Percentiles rank a stretch among this genome's conserved stretches.
phyloP scores from a whole-genome alignment of 2,888 invertebrate species.

The Auanema freiburgensis region DNA sequence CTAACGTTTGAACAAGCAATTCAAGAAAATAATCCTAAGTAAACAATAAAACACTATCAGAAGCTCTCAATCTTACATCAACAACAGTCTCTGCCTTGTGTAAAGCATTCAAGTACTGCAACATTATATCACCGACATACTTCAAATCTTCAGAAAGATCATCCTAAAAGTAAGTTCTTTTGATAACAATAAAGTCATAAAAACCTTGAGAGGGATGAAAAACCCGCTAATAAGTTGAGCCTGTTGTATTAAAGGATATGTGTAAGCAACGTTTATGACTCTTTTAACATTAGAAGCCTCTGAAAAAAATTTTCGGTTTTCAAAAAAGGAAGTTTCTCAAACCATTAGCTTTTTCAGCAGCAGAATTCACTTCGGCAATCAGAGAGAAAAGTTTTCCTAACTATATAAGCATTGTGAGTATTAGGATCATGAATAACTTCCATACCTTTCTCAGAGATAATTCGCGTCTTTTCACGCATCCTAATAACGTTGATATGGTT shows the following conservation, averaged over 20 bases:
- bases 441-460: conserved; percentile 24
- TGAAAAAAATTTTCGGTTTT: conserved; percentile 4
- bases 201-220: conserved; percentile 37
- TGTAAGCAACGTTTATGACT: conserved; percentile 1
- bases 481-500: conserved; percentile 18
- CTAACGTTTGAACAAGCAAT: conserved; percentile 42
- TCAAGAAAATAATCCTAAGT: conserved; percentile 44
- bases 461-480: conserved; percentile 21
- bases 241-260: conserved; percentile 22
- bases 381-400: too few relatives aligned
- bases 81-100: conserved; percentile 7
- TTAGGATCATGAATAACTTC: too few relatives aligned
- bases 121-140: conserved; percentile 35
- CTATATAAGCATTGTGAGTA: too few relatives aligned
- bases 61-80: conserved; percentile 12
- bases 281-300: conserved; percentile 17
- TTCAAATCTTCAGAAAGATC: conserved; percentile 25
- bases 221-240: conserved; percentile 31
- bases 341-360: neutral
- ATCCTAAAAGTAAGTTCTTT: conserved; percentile 22
- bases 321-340: neutral
- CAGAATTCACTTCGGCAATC: too few relatives aligned
- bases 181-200: neutral
- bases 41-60: conserved; percentile 1
- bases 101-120: conserved; percentile 31